These are phyloP conservation scores for Peromyscus melanophrys DNA, from an alignment of 2,797 vertebrate species.

Conservation along the genomic window DNA sequence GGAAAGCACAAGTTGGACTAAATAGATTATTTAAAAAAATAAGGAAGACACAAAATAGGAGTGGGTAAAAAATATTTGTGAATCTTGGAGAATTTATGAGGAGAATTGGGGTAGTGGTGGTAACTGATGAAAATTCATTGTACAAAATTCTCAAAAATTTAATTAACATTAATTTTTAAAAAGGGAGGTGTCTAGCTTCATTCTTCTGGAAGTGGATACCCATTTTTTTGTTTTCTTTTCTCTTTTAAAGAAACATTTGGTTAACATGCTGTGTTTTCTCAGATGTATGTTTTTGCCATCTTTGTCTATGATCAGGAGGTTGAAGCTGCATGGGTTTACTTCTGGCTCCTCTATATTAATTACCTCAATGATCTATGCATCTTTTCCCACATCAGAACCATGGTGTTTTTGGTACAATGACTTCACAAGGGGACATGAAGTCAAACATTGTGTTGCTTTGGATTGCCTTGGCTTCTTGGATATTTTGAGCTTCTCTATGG, in stretches of 20 bases:
- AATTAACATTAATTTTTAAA: background rate
- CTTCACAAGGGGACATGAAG: background rate
- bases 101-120: accelerated
- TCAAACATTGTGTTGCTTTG: background rate
- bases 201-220: background rate
- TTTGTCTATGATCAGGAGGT: background rate
- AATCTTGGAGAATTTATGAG: background rate
- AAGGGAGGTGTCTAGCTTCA: background rate
- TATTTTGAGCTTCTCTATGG: background rate
- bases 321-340: background rate
- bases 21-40: background rate
- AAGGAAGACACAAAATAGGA: background rate
- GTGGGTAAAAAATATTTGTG: background rate
- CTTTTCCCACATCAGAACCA: background rate
- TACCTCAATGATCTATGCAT: background rate
- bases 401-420: background rate
- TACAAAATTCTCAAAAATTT: background rate
- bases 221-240: background rate
- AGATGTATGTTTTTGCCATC: background rate
- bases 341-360: background rate
- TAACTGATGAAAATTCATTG: background rate
- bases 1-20: background rate
- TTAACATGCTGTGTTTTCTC: background rate
- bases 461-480: background rate
- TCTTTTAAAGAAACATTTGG: background rate